Conservation (phyloP, 23 tunicate species). For the Styela plicata region DNA sequence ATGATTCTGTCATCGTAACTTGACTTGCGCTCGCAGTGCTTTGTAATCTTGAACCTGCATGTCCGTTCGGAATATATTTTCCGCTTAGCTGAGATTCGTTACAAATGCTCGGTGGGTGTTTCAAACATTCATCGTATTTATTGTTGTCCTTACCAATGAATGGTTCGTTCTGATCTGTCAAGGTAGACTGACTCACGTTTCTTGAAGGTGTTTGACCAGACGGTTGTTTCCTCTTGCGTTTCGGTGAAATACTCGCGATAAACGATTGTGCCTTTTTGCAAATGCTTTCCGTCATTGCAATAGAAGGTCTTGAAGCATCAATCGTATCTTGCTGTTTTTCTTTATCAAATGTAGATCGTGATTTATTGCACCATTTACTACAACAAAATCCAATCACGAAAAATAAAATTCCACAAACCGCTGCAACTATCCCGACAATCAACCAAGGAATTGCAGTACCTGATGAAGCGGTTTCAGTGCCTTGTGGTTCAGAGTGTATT, state of each 20-base stretch:
- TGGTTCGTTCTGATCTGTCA: constrained; percentile 5
- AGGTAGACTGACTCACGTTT: constrained; percentile 1
- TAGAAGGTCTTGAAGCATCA: constrained; percentile 2
- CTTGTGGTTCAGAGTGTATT: neutral
- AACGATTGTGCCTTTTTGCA: constrained; percentile 16
- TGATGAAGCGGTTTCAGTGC: neutral
- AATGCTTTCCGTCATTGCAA: constrained; percentile 15
- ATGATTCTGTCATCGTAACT: constrained; percentile 9
- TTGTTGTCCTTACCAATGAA: neutral
- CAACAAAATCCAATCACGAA: constrained; percentile 31
- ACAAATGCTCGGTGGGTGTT: neutral
- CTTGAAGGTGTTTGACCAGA: neutral
- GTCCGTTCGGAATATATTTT: constrained; percentile 9
- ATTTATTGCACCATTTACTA: constrained; percentile 28
- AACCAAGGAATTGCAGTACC: neutral
- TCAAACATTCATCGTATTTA: constrained; percentile 5
- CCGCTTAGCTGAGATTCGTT: neutral
- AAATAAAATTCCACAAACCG: constrained; percentile 23
- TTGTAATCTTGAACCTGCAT: neutral
- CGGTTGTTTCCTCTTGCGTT: neutral
- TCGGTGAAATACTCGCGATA: constrained; percentile 16
- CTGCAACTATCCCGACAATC: neutral
- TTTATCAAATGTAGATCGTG: neutral
- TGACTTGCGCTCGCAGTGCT: constrained; percentile 19
- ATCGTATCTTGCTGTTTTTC: constrained; percentile 18